phyloP scores from a whole-genome alignment of 2,797 vertebrate species.

The Cynopterus sphinx region DNA sequence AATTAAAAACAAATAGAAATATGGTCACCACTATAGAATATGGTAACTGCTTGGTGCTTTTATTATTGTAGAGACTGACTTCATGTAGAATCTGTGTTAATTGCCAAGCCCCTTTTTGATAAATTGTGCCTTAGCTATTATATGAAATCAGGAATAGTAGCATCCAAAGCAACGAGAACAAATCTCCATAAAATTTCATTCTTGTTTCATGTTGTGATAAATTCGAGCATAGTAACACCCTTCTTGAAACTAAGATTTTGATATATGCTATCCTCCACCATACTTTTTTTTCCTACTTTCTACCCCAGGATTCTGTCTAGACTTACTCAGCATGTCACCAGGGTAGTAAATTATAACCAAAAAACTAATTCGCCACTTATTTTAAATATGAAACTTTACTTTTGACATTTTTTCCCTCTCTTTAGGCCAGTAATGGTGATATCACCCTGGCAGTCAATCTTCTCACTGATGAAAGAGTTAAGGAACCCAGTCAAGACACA shows the following conservation, averaged over 20 bases:
- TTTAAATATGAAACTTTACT: conserved; percentile 19
- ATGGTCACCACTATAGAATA: background rate
- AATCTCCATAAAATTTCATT: background rate
- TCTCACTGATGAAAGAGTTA: conserved; percentile 87
- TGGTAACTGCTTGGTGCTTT: background rate
- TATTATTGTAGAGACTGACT: background rate
- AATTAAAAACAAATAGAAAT: background rate
- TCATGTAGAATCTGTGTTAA: background rate
- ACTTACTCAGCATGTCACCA: background rate
- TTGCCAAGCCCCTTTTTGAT: background rate
- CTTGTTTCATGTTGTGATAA: background rate
- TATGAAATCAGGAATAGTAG: background rate
- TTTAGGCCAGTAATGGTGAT: conserved; percentile 93
- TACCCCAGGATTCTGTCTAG: background rate
- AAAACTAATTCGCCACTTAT: background rate
- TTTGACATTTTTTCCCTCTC: background rate
- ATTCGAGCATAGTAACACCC: background rate
- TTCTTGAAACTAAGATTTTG: background rate
- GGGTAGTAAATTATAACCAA: background rate
- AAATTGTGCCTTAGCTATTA: background rate
- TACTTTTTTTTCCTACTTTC: background rate
- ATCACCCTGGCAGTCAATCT: conserved; percentile 93
- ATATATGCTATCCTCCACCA: fast-evolving
- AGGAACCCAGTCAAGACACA: conserved; percentile 79
- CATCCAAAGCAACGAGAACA: background rate